phyloP scores from a whole-genome alignment of 2,113 vertebrate species.

The Bucco capensis region DNA sequence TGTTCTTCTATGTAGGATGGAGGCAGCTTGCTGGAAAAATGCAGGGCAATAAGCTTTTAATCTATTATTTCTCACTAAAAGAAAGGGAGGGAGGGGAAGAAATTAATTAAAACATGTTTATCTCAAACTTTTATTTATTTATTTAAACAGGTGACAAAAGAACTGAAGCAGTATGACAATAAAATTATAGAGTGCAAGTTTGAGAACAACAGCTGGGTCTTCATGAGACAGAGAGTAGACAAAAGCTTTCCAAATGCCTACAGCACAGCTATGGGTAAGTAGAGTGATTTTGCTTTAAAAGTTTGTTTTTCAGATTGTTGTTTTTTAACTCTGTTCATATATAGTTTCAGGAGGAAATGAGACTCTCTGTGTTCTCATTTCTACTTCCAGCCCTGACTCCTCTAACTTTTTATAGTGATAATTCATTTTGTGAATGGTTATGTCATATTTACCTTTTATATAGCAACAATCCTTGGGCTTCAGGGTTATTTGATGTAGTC shows the following conservation, averaged over 20 bases:
- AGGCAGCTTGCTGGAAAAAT: slow-evolving; percentile 8
- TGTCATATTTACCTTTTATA: background rate
- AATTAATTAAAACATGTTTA: slow-evolving; percentile 17
- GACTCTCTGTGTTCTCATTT: background rate
- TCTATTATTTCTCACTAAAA: slow-evolving; percentile 27
- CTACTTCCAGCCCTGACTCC: background rate
- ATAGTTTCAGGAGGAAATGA: background rate
- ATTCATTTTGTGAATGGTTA: background rate
- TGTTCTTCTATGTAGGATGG: slow-evolving; percentile 24
- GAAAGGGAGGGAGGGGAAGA: background rate
- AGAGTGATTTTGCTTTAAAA: background rate
- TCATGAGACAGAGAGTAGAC: slow-evolving; percentile 96
- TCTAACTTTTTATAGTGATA: background rate
- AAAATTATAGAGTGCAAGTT: slow-evolving; percentile 99
- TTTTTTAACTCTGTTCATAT: background rate
- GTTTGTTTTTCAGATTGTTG: background rate
- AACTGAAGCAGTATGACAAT: slow-evolving; percentile 95
- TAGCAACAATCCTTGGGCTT: background rate
- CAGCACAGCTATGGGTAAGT: slow-evolving; percentile 95
- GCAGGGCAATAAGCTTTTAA: slow-evolving; percentile 3
- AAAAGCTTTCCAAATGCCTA: slow-evolving; percentile 99
- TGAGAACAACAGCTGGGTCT: slow-evolving; percentile 94
- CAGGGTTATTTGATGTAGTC: background rate
- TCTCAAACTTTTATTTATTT: background rate
- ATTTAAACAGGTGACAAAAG: slow-evolving; percentile 87